Evolutionary conservation across 2,797 vertebrate genomes (phyloP), one percentile per base, ranked within the genome.

Genomic region (Vultur gryphus): DNA sequence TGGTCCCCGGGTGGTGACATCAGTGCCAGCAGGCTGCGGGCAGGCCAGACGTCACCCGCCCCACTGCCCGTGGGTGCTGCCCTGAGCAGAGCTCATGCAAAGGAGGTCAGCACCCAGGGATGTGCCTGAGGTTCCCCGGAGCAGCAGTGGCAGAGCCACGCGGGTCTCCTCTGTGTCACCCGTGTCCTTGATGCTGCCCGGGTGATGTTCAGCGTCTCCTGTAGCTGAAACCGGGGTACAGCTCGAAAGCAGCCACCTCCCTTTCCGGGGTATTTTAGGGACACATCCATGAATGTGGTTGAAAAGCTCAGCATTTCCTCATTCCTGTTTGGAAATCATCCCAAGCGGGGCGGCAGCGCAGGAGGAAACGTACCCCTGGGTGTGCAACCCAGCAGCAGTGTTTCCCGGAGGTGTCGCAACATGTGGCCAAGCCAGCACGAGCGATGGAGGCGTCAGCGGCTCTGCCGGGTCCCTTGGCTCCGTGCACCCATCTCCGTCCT

Each of bases 401-500:
- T 11, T 93, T 87, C 79, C 93, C 0, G 2, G 48, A 55, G 93
- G 35, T 1, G 0, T 82, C 61, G 62, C 66, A 26, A 18, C 70
- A 52, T 0, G 2, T 0, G 2, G n/a, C 85, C 0, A 6, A 52
- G 69, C 39, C 29, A 15, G 65, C 1, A 0, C 2, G 1, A 49
- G 66, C 2, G 29, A 10, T 1, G 31, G 78, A n/a, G 24, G 4
- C 1, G 0, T 3, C 84, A 7, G 57, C 1, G 1, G 35, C 61
- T 54, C 57, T 52, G 15, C 55, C 0, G 0, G 16, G 8, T n/a
- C 70, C 37, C 69, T 43, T 3, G 49, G 66, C 52, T 43, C 48
- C 3, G 1, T 7, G 33, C 18, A n/a, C 39, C 51, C 78, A 24
- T 11, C 65, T 24, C 64, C 2, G 1, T 37, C 62, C 69, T 9